Evolutionary conservation across 2,888 invertebrate species (phyloP), one percentile per base, ranked within the genome.

Genomic region (Macaria liturata): DNA sequence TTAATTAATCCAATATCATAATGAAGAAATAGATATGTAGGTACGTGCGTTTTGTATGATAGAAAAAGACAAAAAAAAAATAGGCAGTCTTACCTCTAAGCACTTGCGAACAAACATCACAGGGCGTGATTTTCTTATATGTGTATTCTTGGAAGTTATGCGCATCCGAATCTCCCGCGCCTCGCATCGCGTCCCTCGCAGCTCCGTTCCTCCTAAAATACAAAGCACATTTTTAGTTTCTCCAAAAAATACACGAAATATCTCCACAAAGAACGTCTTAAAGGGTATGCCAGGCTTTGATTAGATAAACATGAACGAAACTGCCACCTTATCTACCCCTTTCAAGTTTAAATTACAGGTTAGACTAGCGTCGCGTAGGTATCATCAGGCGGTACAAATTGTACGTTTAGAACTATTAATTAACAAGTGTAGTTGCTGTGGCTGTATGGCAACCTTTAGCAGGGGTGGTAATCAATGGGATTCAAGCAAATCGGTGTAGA

Each of bases 91-190:
- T 92, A 97, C 97, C 97, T 94, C 98, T 94, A 57, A 98, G 93
- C 54, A 98, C 97, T 93, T 98, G 97, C 62, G 97, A 97, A 89
- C 98, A 98, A 69, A 97, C 95, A 86, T 98, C 98, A 87, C 98
- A 98, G 34, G 98, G 97, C 47, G 98, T 98, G 74, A 98, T 98
- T 92, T 98, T 98, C 92, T 98, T 97, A 88, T 98, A 98, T 39
- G 98, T 98, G 88, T 98, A 97, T 87, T 98, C 98, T 88, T 97
- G 97, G 92, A 98, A 96, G 82, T 96, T 95, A 88, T 98, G 98
- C 65, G 95, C 95, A 57, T 95, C 95, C 20, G 94, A 93, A 72
- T 96, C 95, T 32, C 92, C 93, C 54, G 92, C 92, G 45, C 91
- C 88, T 64, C 93, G 89, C 78, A 93, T 93, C 57, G 92, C 91